Conservation (phyloP, 1,140 invertebrate genomes). For the Rhyacophila brunnea region DNA sequence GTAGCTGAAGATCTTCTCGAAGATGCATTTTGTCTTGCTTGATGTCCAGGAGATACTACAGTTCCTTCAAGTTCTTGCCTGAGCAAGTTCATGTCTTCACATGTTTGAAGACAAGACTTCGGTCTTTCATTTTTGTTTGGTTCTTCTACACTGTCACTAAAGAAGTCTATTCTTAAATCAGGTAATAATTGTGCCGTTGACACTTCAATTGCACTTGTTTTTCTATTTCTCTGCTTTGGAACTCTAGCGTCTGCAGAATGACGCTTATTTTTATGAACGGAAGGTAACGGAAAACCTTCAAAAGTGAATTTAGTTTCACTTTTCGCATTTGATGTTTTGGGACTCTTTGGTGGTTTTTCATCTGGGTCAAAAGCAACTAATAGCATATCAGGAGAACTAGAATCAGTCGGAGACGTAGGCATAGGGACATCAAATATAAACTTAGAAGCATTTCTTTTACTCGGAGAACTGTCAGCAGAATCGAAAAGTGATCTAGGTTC, state of each 20-base stretch:
- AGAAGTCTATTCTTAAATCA: constrained; percentile 61
- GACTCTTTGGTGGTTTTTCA: constrained; percentile 49
- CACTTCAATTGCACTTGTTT: constrained; percentile 37
- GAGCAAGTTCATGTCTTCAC: constrained; percentile 37
- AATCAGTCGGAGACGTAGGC: constrained; percentile 45
- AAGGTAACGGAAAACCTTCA: constrained; percentile 39
- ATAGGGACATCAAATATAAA: constrained; percentile 51
- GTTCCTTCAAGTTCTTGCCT: constrained; percentile 39
- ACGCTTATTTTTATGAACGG: constrained; percentile 22
- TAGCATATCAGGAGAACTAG: constrained; percentile 17
- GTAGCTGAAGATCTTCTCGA: constrained; percentile 25
- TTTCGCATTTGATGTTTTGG: constrained; percentile 45
- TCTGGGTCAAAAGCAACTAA: constrained; percentile 37
- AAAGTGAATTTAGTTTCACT: constrained; percentile 56
- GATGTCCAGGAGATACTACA: constrained; percentile 14
- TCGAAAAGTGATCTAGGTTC: constrained; percentile 41
- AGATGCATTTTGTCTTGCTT: constrained; percentile 12
- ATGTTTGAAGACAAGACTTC: constrained; percentile 21
- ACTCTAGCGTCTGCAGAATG: constrained; percentile 25
- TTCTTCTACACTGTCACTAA: constrained; percentile 48
- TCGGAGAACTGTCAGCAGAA: constrained; percentile 37
- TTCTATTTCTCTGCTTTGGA: constrained; percentile 33
- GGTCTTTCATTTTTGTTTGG: constrained; percentile 16
- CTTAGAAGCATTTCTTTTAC: constrained; percentile 41
- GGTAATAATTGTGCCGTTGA: constrained; percentile 55